Conservation (phyloP, 2,113 vertebrate genomes). For the Diphyllodes magnificus region DNA sequence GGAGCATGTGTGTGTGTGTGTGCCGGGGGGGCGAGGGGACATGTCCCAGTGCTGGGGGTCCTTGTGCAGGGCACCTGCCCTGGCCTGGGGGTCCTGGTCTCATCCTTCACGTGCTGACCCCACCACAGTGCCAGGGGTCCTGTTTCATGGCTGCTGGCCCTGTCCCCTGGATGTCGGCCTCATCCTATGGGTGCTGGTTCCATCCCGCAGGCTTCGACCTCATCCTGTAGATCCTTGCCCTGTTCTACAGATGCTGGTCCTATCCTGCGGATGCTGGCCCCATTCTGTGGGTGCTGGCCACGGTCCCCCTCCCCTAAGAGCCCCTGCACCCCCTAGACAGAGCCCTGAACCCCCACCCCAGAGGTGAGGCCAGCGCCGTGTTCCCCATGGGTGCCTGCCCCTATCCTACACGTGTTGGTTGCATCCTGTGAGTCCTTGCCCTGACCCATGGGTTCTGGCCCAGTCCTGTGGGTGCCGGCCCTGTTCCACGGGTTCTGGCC, state of each 20-base stretch:
- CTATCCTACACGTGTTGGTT: rapidly evolving
- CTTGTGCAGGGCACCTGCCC: neutral
- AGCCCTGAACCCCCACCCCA: neutral
- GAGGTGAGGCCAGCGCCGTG: rapidly evolving
- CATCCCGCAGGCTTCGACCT: neutral
- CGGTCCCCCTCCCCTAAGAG: neutral
- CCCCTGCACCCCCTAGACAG: neutral
- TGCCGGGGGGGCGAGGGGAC: neutral
- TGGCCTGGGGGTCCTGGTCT: neutral
- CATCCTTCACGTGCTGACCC: neutral
- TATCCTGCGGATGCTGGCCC: rapidly evolving
- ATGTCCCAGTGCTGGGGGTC: neutral
- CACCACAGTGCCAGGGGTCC: rapidly evolving
- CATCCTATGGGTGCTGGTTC: neutral
- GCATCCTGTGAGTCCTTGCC: neutral
- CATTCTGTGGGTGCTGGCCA: neutral
- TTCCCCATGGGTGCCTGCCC: neutral
- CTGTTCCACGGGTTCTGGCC: rapidly evolving
- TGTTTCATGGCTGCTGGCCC: neutral
- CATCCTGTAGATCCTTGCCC: neutral
- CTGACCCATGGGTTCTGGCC: neutral
- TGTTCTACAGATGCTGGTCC: neutral
- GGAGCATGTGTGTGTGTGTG: neutral
- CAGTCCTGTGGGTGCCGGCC: rapidly evolving
- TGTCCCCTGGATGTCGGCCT: neutral